Conservation (phyloP, 1,140 invertebrate genomes). For the Halyomorpha halys region DNA sequence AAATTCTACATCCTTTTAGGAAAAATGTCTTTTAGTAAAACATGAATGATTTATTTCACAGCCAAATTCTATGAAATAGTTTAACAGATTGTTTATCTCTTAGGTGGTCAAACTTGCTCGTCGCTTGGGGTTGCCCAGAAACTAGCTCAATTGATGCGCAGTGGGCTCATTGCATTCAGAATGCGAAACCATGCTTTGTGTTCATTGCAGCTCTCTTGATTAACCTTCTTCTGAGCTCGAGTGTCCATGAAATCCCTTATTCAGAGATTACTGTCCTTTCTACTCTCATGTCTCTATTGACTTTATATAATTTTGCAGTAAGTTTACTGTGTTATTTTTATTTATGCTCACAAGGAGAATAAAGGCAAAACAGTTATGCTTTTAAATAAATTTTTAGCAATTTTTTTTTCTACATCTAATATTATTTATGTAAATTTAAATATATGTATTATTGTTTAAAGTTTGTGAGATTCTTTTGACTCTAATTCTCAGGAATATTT, state of each 20-base stretch:
- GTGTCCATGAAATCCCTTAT: conserved; percentile 68
- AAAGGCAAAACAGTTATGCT: no score
- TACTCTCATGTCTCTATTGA: conserved; percentile 57
- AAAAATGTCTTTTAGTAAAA: neutral
- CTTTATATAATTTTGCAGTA: conserved; percentile 53
- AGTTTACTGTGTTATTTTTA: conserved; percentile 7
- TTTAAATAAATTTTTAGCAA: no score
- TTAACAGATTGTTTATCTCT: conserved; percentile 1
- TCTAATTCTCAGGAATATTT: no score
- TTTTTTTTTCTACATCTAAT: no score
- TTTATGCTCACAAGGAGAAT: no score
- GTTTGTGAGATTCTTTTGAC: no score
- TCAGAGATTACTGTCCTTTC: conserved; percentile 70
- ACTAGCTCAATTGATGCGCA: conserved; percentile 66
- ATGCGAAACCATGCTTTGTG: conserved; percentile 64
- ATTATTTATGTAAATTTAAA: no score
- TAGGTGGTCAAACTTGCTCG: conserved; percentile 62
- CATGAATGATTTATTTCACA: neutral
- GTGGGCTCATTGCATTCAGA: conserved; percentile 68
- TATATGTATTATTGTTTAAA: no score
- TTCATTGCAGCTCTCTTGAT: conserved; percentile 63
- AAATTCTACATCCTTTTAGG: no score
- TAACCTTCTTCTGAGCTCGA: conserved; percentile 63
- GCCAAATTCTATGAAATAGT: neutral
- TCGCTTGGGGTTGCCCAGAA: conserved; percentile 51